These are phyloP conservation scores for Plectrocnemia conspersa DNA, from an alignment of 1,140 invertebrate genomes.

Conservation along the genomic window DNA sequence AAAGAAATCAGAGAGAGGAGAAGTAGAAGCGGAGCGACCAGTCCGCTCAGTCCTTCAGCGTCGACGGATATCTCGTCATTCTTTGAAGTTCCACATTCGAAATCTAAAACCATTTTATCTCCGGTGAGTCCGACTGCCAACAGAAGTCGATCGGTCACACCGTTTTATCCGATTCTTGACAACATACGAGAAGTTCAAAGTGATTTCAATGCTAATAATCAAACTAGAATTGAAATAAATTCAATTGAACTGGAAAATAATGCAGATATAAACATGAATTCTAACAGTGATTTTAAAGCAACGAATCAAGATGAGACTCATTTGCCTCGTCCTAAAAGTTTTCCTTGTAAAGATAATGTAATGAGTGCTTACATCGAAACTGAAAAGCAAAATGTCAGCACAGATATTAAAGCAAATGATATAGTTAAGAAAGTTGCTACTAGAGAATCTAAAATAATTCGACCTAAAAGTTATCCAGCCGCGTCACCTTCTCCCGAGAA, in stretches of 20 bases:
- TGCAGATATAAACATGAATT: background rate
- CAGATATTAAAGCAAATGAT: conserved; percentile 38
- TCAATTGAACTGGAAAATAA: conserved; percentile 3
- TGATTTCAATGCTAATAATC: conserved; percentile 25
- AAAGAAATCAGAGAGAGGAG: conserved; percentile 61
- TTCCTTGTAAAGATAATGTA: conserved; percentile 45
- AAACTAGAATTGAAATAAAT: conserved; percentile 20
- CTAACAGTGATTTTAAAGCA: no score
- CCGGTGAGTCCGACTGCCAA: conserved; percentile 41
- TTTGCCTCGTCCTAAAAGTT: conserved; percentile 47
- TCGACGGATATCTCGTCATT: conserved; percentile 32
- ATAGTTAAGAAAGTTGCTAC: conserved; percentile 38
- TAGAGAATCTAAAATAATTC: conserved; percentile 55
- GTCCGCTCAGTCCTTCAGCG: conserved; percentile 37
- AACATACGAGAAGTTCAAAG: conserved; percentile 46
- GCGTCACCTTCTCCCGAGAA: conserved; percentile 47
- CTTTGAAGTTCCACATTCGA: conserved; percentile 38
- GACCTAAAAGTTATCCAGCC: conserved; percentile 58
- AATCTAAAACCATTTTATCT: conserved; percentile 42
- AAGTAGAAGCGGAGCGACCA: conserved; percentile 40
- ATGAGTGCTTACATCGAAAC: conserved; percentile 21
- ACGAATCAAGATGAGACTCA: conserved; percentile 45
- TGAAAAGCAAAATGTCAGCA: conserved; percentile 31
- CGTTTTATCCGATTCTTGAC: conserved; percentile 49
- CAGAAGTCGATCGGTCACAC: conserved; percentile 47